Conservation (phyloP, 2,888 invertebrate genomes). For the Melieria crassipennis region DNA sequence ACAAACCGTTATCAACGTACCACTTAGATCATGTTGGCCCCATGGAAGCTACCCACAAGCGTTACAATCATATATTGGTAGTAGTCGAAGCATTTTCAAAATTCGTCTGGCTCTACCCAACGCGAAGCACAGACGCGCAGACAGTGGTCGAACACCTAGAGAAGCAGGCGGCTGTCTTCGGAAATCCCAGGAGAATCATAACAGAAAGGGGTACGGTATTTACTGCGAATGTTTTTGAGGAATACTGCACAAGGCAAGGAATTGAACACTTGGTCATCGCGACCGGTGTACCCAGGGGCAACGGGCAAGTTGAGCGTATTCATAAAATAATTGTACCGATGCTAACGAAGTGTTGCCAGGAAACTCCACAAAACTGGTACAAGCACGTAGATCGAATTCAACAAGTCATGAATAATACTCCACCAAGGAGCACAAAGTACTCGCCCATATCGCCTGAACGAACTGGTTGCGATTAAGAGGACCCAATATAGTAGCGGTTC, state of each 20-base stretch:
- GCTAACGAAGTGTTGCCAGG: conserved; percentile 55
- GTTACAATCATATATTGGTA: conserved; percentile 55
- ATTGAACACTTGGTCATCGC: conserved; percentile 41
- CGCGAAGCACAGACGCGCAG: conserved; percentile 42
- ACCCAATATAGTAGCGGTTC: neutral
- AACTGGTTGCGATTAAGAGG: conserved; percentile 12
- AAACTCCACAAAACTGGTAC: conserved; percentile 53
- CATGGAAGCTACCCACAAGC: conserved; percentile 49
- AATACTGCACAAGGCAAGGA: neutral
- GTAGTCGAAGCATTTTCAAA: conserved; percentile 48
- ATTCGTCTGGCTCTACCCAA: conserved; percentile 58
- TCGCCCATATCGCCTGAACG: conserved; percentile 10
- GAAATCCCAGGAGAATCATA: conserved; percentile 51
- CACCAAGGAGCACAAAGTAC: conserved; percentile 34
- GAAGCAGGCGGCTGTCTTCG: conserved; percentile 46
- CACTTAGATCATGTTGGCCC: conserved; percentile 60
- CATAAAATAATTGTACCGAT: conserved; percentile 53
- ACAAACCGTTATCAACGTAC: conserved; percentile 35
- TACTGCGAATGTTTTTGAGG: conserved; percentile 44
- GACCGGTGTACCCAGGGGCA: too few species aligned
- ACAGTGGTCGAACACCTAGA: conserved; percentile 48
- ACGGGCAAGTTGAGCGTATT: conserved; percentile 55
- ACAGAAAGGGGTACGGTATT: conserved; percentile 53
- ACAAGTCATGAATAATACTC: conserved; percentile 45
- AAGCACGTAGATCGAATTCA: conserved; percentile 42